Conservation (phyloP, 2,113 vertebrate species). For the Galeopterus variegatus region DNA sequence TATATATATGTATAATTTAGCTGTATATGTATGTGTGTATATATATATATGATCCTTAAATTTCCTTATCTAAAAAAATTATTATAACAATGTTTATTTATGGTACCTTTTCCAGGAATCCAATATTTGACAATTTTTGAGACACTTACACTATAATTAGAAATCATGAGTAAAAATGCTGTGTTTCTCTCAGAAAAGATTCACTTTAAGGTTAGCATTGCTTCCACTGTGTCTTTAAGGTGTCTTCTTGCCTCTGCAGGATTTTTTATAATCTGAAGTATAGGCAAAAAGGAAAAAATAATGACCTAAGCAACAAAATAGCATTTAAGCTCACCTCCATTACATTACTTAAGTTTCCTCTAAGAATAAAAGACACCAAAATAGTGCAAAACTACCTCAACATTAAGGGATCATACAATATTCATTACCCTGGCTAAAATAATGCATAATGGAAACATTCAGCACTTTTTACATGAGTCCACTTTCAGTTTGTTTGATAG, state of each 20-base stretch:
- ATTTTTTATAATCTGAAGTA: constrained; percentile 60
- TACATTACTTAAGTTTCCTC: constrained; percentile 72
- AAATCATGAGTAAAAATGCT: constrained; percentile 54
- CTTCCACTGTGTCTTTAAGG: constrained; percentile 31
- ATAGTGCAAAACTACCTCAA: constrained; percentile 69
- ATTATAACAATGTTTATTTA: constrained; percentile 22
- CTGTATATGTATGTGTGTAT: neutral
- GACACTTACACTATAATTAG: neutral
- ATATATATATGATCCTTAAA: neutral
- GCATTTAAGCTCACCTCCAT: constrained; percentile 67
- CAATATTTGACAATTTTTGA: constrained; percentile 34
- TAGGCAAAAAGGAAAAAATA: constrained; percentile 59
- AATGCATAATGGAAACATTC: constrained; percentile 66
- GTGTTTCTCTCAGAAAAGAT: constrained; percentile 19
- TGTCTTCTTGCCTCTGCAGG: constrained; percentile 50
- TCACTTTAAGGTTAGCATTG: neutral
- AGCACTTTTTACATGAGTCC: constrained; percentile 52
- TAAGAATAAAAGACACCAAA: constrained; percentile 78
- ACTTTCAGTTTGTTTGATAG: constrained; percentile 56
- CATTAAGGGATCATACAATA: constrained; percentile 76
- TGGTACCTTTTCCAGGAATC: neutral
- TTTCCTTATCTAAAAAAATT: constrained; percentile 14
- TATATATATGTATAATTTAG: no score
- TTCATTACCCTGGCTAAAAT: constrained; percentile 77
- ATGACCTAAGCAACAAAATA: constrained; percentile 68